These are phyloP conservation scores for Pangasius larnaudii DNA, from an alignment of 2,797 vertebrate species.

Conservation along the genomic window DNA sequence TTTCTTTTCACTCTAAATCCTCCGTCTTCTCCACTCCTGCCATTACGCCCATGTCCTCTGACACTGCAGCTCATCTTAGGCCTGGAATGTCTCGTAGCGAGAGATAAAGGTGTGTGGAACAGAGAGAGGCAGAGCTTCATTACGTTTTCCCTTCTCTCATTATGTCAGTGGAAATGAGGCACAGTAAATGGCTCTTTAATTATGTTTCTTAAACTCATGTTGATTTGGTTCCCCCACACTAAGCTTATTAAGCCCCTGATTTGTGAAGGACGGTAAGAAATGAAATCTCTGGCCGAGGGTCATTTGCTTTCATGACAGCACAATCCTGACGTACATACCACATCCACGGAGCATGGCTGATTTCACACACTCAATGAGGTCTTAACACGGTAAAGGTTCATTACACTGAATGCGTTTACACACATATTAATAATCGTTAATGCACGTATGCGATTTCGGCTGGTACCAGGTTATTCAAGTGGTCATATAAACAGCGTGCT, in stretches of 20 bases:
- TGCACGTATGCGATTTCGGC: background rate
- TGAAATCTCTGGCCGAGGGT: conserved; percentile 59
- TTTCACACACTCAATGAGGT: background rate
- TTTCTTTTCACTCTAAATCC: background rate
- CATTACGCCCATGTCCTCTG: background rate
- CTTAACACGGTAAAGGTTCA: background rate
- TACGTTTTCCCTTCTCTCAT: conserved; percentile 60
- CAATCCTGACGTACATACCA: conserved; percentile 59
- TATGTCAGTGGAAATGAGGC: conserved; percentile 55
- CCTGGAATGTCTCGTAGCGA: background rate
- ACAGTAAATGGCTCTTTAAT: conserved; percentile 69
- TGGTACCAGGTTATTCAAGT: background rate
- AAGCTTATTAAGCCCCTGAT: conserved; percentile 68
- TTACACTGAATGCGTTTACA: background rate
- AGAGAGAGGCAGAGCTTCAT: conserved; percentile 31
- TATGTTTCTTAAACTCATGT: conserved; percentile 66
- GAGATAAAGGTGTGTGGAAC: conserved; percentile 15
- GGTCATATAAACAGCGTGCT: background rate
- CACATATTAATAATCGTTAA: background rate
- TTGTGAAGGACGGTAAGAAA: conserved; percentile 67
- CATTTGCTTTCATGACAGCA: conserved; percentile 67
- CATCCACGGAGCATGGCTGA: background rate
- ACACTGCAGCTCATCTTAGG: background rate
- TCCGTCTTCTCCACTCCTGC: background rate
- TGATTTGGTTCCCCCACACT: conserved; percentile 62